Evolutionary conservation across 2,888 invertebrate genomes (phyloP).

Genomic region (Lacanobia wlatinum): DNA sequence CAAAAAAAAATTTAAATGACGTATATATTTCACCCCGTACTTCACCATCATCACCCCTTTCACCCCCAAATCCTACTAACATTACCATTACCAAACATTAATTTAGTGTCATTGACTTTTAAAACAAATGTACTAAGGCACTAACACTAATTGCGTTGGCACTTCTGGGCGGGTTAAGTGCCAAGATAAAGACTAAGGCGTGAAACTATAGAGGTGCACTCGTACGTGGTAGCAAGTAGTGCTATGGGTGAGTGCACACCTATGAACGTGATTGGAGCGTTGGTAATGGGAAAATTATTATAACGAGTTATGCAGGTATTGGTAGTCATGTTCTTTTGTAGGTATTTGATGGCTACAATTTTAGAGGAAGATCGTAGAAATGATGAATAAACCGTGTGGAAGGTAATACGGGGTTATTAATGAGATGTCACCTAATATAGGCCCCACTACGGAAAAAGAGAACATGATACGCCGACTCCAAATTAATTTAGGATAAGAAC

Average conservation of each 20-base stretch:
- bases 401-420: too few species aligned
- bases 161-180: slow-evolving; percentile 39
- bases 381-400: too few species aligned
- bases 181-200: slow-evolving; percentile 51
- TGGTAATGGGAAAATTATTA: slow-evolving; percentile 16
- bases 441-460: too few species aligned
- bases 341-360: too few species aligned
- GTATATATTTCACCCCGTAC: neutral
- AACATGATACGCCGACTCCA: too few species aligned
- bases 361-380: too few species aligned
- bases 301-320: neutral
- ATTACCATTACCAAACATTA: slow-evolving; percentile 29
- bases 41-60: neutral
- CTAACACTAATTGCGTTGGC: slow-evolving; percentile 51
- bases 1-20: too few species aligned
- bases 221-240: slow-evolving; percentile 24
- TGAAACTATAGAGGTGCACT: slow-evolving; percentile 38
- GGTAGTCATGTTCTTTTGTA: neutral
- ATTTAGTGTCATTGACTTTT: slow-evolving; percentile 38
- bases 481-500: too few species aligned
- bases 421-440: too few species aligned
- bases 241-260: slow-evolving; percentile 31
- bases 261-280: slow-evolving; percentile 4
- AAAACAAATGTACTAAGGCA: slow-evolving; percentile 36
- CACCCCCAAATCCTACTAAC: neutral